Evolutionary conservation across 2,888 invertebrate species (phyloP).

Genomic region (Oligia fasciuncula): DNA sequence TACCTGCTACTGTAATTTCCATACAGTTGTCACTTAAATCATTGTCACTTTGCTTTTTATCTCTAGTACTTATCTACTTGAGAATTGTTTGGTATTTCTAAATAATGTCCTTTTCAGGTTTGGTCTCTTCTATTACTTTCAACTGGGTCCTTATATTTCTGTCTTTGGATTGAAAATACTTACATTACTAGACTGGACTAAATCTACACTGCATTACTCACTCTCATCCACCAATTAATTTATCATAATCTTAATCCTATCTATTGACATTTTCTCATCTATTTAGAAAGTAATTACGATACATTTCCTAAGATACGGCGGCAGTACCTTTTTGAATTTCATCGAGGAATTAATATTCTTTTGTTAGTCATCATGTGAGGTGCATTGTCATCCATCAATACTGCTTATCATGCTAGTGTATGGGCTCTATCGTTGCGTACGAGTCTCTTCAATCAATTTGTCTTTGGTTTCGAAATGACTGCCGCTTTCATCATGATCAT

Average conservation of each 20-base stretch:
- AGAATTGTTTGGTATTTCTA: conserved; percentile 21
- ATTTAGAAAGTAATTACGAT: conserved; percentile 74
- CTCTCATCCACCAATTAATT: conserved; percentile 20
- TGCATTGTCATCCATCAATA: conserved; percentile 86
- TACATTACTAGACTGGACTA: conserved; percentile 1
- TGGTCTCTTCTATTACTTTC: background rate
- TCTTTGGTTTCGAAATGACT: conserved; percentile 80
- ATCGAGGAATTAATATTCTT: conserved; percentile 87
- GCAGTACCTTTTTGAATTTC: conserved; percentile 80
- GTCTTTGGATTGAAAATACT: conserved; percentile 1
- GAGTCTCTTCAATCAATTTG: conserved; percentile 83
- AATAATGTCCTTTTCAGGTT: background rate
- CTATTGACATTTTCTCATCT: conserved; percentile 60
- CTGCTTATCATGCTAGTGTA: conserved; percentile 83
- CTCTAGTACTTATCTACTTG: conserved; percentile 11
- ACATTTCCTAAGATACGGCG: conserved; percentile 73
- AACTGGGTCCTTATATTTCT: background rate
- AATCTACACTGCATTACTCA: background rate
- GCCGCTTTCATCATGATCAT: conserved; percentile 79
- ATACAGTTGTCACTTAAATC: conserved; percentile 48
- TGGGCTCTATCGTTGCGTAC: conserved; percentile 73
- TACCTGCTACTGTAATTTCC: conserved; percentile 53
- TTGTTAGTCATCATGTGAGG: conserved; percentile 79
- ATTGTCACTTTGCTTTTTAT: conserved; percentile 47
- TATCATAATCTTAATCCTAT: conserved; percentile 47